Base-by-base conservation (phyloP, 2,888 invertebrate genomes). In the Mamestra brassicae region DNA sequence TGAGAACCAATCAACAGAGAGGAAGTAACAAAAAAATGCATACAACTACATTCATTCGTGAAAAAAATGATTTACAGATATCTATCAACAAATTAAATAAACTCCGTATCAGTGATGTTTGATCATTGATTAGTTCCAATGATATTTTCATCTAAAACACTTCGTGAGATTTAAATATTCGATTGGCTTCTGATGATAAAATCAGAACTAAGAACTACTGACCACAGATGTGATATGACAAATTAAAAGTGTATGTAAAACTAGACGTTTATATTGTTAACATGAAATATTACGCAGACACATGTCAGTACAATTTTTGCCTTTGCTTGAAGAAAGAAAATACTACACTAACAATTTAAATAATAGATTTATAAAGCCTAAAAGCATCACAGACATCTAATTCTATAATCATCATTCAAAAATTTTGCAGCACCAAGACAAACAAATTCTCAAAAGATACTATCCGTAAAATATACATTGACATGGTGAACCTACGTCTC, bases 401-500 rank as follows among this genome's bases (percentile, higher is more conserved):
- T 62, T 55, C 13, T 13, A 11, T 0, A 36, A 77, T 7, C 13
- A 2, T 17, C 8, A 15, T 38, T 4, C 6, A 4, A 42, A 62
- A 13, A 7, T 17, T 8, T 71, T 2, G 0, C 36, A 0, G 26
- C 36, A 52, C 13, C 10, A 26, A 38, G 17, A 1, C 4, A 66
- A 15, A 4, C 36, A 4, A 3, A 63, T 55, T 50, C 15, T 13
- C 15, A 77, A 54, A 66, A 13, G 1, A 62, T 7, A 55, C n/a
- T 64, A 71, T 86, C 77, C 77, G 42, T 60, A 26, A 50, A 26
- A 72, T 60, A n/a, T 5, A 0, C 45, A 8, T 36, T 4, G 0
- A 13, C 73, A 87, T 92, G 89, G 92, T 85, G 88, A 91, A 84
- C 86, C 90, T 91, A 91, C 84, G 78, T 88, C 80, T 73, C 55